Evolutionary conservation across 2,113 vertebrate species (phyloP), one percentile per base, ranked within the genome.

Genomic region (Tachuris rubrigastra): DNA sequence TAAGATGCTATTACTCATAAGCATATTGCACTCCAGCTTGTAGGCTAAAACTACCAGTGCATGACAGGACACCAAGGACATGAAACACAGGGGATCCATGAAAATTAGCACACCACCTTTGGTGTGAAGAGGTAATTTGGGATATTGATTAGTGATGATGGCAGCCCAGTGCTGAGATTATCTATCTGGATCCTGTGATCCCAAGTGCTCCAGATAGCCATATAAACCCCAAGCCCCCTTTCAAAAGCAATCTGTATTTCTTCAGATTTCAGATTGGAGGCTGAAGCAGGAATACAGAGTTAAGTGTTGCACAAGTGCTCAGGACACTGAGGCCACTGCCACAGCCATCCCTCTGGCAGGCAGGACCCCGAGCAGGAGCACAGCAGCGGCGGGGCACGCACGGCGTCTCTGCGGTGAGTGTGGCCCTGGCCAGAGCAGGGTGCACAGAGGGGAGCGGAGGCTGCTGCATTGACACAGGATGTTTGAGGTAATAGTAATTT

Each of bases 1-100:
- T 97, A 95, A 98, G 95, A 97, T 94, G 95, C 97, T 96, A 97
- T 98, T 98, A 97, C 96, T 95, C 96, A 97, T 79, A 72, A 97
- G 93, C 84, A 92, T 96, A 97, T 96, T 96, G 96, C 93, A 83
- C 94, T 97, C 80, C 71, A 89, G 96, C 69, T 97, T 96, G 96
- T 96, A 93, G 90, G 87, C 95, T 96, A 85, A 94, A 97, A 89
- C 94, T 67, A 78, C 47, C 91, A 37, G 94, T 84, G 96, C 96
- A 75, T 97, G 97, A 98, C 96, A 97, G 97, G 90, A 95, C 93
- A 93, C 39, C 75, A 82, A 96, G 97, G 96, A 71, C 97, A 95
- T 87, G 87, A 59, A 92, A 86, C 52, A 31, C 88, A 75, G 73
- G 74, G 93, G 92, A 95, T 94, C 90, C 22, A 93, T 93, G 95